phyloP scores from a whole-genome alignment of 2,113 vertebrate genomes.

The Hippopotamus amphibius region DNA sequence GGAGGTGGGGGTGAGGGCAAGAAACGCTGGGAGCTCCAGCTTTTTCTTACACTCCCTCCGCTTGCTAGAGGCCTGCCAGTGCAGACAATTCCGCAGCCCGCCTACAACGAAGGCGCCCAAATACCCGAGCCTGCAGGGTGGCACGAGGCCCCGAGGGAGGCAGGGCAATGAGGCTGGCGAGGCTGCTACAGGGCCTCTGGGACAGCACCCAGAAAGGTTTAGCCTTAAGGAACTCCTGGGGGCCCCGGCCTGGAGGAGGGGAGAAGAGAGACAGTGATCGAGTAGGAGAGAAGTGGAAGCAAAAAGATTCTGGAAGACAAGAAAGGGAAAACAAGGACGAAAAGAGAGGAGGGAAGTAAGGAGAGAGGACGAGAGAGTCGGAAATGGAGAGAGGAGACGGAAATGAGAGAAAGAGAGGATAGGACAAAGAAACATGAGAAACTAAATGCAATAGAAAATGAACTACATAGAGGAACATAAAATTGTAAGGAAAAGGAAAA shows the following conservation, averaged over 20 bases:
- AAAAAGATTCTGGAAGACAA: neutral
- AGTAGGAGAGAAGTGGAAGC: neutral
- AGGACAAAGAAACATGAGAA: neutral
- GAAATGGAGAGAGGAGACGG: neutral
- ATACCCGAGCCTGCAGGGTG: accelerated
- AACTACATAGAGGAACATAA: too few species aligned
- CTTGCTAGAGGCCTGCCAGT: accelerated
- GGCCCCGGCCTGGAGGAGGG: neutral
- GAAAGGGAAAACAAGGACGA: neutral
- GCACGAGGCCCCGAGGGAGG: accelerated
- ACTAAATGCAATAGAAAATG: neutral
- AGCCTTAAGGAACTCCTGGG: neutral
- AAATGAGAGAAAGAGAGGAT: neutral
- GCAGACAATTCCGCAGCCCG: neutral
- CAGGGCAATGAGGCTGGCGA: accelerated
- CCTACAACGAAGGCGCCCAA: slow-evolving; percentile 39
- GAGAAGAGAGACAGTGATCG: too few species aligned
- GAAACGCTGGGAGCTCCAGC: accelerated
- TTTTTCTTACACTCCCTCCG: neutral
- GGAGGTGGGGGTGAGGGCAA: neutral
- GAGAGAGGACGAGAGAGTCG: neutral
- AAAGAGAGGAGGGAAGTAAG: too few species aligned
- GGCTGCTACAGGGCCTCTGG: neutral
- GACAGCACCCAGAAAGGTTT: neutral
- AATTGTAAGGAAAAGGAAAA: neutral